Conservation (phyloP, 2,113 vertebrate genomes). For the Psittacus erithacus region DNA sequence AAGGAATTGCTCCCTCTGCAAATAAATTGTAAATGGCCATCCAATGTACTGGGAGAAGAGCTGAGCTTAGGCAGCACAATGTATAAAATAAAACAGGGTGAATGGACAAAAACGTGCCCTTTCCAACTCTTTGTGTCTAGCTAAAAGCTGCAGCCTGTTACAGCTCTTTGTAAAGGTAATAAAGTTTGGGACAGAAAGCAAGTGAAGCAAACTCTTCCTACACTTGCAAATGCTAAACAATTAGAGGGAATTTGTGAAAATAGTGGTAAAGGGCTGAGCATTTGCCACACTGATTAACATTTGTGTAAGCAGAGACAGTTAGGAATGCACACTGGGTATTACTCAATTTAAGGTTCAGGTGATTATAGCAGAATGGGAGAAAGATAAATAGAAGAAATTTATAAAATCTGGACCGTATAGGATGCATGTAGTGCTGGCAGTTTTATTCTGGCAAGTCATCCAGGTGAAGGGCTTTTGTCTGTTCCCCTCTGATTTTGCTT, state of each 20-base stretch:
- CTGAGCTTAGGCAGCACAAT: neutral
- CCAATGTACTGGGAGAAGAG: neutral
- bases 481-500: neutral
- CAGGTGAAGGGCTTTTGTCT: neutral
- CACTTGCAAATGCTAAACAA: neutral
- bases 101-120: neutral
- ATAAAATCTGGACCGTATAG: neutral
- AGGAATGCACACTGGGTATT: neutral
- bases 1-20: conserved; percentile 19
- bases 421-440: neutral
- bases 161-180: neutral
- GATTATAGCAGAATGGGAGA: neutral
- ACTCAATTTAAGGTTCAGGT: neutral
- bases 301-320: neutral
- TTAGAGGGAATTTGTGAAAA: neutral
- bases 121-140: neutral
- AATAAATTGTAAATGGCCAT: neutral
- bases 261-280: neutral
- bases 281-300: neutral
- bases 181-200: conserved; percentile 19
- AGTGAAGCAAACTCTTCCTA: neutral
- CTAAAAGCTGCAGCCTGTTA: neutral
- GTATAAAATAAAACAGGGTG: neutral
- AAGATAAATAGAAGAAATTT: neutral
- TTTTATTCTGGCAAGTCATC: neutral